Evolutionary conservation across 2,113 vertebrate species (phyloP), one percentile per base, ranked within the genome.

Genomic region (Hydrolagus affinis): DNA sequence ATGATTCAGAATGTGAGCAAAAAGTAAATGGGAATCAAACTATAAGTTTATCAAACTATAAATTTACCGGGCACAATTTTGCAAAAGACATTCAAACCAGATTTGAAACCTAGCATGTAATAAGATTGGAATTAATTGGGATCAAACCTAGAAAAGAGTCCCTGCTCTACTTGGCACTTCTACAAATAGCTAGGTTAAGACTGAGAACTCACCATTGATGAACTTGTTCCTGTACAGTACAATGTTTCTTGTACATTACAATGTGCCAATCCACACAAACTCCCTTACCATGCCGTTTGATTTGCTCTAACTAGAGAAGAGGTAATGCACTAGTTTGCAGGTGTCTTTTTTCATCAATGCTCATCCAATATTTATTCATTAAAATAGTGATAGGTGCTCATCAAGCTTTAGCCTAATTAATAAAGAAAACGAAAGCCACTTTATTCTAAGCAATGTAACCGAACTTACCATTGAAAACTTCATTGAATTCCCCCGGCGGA

Each of bases 401-500:
- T 66, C 4, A 8, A 66, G 17, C 32, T 83, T 4, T 30, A 70
- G 44, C 11, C 7, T 64, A 17, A 66, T 25, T 23, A 62, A 23
- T 15, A 56, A 56, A 28, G 57, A 83, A 60, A 72, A 72, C 15
- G 59, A 68, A 64, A 66, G 68, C 56, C 57, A 44, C 32, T 0
- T 69, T 85, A 85, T 21, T 17, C 17, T 70, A 57, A 59, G 56
- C 30, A 85, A 72, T 70, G 69, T 25, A 86, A 66, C 21, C 88
- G 78, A 59, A 94, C 95, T 95, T 87, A 98, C 97, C 97, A 88
- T 98, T 98, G 92, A 98, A 98, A 66, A 98, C 97, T 87, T 98
- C 96, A 89, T 98, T 98, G 91, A 98, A 98, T 92, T 98, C 97
- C 91, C 97, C 97, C 89, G 96, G 97, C 85, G 97, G 97, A 88